These are phyloP conservation scores for Petrolisthes cinctipes DNA, from an alignment of 2,888 invertebrate genomes.

Conservation along the genomic window DNA sequence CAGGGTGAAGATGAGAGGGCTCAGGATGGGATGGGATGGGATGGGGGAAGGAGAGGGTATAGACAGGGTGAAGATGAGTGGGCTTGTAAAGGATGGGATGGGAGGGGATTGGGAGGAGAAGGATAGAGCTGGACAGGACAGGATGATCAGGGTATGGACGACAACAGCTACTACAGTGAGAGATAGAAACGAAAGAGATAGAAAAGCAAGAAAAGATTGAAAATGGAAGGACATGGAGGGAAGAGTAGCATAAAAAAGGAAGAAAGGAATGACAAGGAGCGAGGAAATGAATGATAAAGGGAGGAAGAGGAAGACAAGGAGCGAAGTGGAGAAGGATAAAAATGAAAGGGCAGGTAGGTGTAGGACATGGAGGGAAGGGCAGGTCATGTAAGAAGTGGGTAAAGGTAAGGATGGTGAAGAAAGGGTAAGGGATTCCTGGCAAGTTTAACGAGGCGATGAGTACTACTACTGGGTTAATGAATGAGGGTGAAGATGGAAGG, in stretches of 20 bases:
- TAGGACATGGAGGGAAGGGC: no score
- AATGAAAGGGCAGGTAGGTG: background rate
- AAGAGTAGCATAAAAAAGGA: background rate
- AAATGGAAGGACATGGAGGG: background rate
- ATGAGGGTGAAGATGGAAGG: background rate
- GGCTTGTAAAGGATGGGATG: background rate
- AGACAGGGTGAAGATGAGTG: background rate
- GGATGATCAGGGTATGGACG: background rate
- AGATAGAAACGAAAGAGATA: background rate
- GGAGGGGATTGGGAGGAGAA: background rate
- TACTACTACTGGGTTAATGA: background rate
- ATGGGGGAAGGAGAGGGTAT: background rate
- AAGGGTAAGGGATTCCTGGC: no score
- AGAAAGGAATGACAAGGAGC: background rate
- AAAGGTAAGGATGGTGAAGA: no score
- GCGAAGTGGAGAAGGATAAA: background rate
- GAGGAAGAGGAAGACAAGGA: background rate
- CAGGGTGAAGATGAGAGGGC: background rate
- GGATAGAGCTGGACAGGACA: background rate
- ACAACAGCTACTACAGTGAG: background rate
- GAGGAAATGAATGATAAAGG: background rate
- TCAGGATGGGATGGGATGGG: background rate
- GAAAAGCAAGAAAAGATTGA: background rate
- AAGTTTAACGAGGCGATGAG: no score
- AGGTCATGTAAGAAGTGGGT: no score